phyloP scores from a whole-genome alignment of 1,140 invertebrate genomes.

The Aradophagus sp. region DNA sequence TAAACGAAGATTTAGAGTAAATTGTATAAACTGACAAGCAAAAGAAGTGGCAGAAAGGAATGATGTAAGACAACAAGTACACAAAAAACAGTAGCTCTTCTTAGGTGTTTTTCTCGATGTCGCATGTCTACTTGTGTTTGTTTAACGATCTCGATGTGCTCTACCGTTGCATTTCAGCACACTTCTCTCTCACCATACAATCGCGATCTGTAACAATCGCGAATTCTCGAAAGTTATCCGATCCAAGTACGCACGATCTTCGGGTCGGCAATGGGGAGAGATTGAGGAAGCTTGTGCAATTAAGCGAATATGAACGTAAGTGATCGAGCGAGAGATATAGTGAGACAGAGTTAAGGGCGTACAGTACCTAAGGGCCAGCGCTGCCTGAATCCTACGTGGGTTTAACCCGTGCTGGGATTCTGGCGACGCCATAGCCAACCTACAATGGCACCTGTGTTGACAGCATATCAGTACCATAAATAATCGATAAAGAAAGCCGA shows the following conservation, averaged over 20 bases:
- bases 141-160: conserved; percentile 57
- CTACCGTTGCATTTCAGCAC: conserved; percentile 57
- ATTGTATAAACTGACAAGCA: too few relatives aligned
- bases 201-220: conserved; percentile 53
- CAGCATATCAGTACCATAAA: conserved; percentile 54
- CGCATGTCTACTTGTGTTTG: conserved; percentile 63
- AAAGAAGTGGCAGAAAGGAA: too few relatives aligned
- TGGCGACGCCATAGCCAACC: conserved; percentile 11
- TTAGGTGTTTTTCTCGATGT: conserved; percentile 61
- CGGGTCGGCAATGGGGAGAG: conserved; percentile 39
- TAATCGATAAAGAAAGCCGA: too few relatives aligned
- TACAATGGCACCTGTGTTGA: conserved; percentile 48
- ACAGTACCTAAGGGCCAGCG: conserved; percentile 35
- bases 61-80: conserved; percentile 42
- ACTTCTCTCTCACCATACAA: conserved; percentile 56
- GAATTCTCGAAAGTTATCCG: conserved; percentile 67
- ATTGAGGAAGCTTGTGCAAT: conserved; percentile 14
- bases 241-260: conserved; percentile 51
- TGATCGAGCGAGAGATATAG: conserved; percentile 14
- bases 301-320: too few relatives aligned
- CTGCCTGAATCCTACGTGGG: background rate
- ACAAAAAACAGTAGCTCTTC: conserved; percentile 57
- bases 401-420: background rate
- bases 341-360: conserved; percentile 25
- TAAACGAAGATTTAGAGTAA: too few relatives aligned